phyloP scores from a whole-genome alignment of 92 coral and sea anemone genomes.

The Montipora capitata region DNA sequence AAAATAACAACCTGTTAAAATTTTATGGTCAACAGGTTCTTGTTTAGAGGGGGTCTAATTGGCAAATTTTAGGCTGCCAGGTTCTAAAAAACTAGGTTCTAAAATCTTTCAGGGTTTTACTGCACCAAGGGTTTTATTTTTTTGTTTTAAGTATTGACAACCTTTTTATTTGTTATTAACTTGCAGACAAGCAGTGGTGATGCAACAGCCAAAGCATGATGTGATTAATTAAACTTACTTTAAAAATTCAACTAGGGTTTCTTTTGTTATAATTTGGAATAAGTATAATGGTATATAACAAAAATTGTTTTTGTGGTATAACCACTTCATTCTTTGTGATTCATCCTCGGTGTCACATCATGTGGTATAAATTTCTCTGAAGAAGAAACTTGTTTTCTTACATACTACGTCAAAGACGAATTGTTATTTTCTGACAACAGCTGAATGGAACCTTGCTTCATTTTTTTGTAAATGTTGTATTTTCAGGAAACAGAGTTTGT shows the following conservation, averaged over 20 bases:
- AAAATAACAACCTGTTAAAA: too few species aligned
- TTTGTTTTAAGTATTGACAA: background rate
- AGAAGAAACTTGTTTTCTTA: background rate
- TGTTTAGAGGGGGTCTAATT: too few species aligned
- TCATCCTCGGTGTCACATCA: background rate
- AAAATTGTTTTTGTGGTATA: conserved; percentile 29
- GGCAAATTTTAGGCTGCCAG: too few species aligned
- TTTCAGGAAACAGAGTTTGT: background rate
- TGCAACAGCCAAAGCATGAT: conserved; percentile 37
- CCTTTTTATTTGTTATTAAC: background rate
- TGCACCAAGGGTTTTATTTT: too few species aligned
- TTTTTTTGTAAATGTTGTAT: conserved; percentile 26
- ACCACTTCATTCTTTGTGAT: conserved; percentile 25
- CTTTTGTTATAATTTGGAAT: conserved; percentile 8
- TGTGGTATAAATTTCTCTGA: conserved; percentile 30
- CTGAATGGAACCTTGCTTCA: background rate
- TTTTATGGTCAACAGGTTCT: too few species aligned
- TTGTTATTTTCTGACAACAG: too few species aligned
- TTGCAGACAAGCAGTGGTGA: conserved; percentile 15
- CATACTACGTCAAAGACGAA: background rate
- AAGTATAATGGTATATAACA: background rate
- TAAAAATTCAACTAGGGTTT: background rate
- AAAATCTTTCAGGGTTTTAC: background rate
- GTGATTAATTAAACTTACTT: background rate
- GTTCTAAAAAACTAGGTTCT: too few species aligned